Evolutionary conservation across 1,140 invertebrate species (phyloP).

Genomic region (Bilobella aurantiaca): DNA sequence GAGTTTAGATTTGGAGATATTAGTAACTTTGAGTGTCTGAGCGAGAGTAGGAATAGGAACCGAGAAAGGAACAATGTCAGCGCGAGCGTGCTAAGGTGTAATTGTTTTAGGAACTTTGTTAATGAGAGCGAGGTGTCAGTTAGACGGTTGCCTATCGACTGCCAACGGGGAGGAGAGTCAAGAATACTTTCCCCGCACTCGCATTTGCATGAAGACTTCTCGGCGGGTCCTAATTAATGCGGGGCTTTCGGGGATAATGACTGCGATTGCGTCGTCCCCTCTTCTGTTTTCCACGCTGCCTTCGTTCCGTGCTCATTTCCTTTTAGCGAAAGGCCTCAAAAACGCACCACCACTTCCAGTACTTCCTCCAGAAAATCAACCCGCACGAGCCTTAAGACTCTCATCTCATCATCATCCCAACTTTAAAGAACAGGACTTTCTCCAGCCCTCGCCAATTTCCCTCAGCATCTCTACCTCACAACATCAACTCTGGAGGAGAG

Average conservation of each 20-base stretch:
- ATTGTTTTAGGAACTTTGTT: conserved; percentile 5
- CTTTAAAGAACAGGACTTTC: no score
- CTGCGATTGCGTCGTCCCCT: background rate
- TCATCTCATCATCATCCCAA: background rate
- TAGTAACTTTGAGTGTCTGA: no score
- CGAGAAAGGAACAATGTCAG: no score
- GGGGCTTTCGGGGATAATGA: conserved; percentile 5
- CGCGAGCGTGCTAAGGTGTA: background rate
- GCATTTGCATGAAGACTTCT: background rate
- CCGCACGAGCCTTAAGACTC: background rate
- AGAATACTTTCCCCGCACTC: background rate
- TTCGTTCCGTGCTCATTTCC: background rate
- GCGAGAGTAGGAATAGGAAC: no score
- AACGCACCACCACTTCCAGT: background rate
- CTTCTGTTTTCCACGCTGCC: background rate
- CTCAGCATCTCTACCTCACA: no score
- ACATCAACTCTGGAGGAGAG: no score
- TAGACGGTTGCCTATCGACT: background rate
- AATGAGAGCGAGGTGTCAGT: background rate
- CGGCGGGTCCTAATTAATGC: conserved; percentile 3
- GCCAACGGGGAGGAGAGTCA: background rate
- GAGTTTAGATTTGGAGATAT: no score
- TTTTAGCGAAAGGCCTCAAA: background rate
- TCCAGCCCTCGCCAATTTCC: no score
- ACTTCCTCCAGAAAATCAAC: background rate